Base-by-base conservation (phyloP, 1,140 invertebrate species). In the Parapsyche elsis region DNA sequence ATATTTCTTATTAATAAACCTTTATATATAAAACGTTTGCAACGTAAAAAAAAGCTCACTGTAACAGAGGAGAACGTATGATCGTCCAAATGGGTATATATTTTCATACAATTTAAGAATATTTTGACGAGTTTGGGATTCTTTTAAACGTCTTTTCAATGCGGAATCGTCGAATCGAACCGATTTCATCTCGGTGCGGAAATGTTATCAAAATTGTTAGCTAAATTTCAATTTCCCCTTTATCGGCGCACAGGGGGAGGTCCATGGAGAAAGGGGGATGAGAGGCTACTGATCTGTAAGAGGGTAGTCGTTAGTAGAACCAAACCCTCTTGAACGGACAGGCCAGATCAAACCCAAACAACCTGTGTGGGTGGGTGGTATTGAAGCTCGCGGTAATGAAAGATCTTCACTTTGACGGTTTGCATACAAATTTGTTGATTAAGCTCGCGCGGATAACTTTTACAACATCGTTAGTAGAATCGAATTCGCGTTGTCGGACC, bases 351-450 rank as follows among this genome's bases (percentile, higher is more conserved):
- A n/a, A 44, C 70, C 21, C 70, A 14, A 26, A 26, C 61, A 67
- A 67, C 14, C 61, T 67, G 23, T 71, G 12, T 38, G 30, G 30
- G 7, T 38, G 64, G 64, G 64, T 67, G 64, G 64, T 67, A 67
- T 67, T 26, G 23, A 67, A 67, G 12, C 64, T 5, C 30, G 30
- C 7, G 30, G 64, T 26, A 67, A 67, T 67, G 64, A 67, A 44
- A 71, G 26, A 38, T 71, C 21, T 67, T 67, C 70, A 26, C 19
- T 44, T 44, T 19, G 26, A 71, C 70, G 26, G 73, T 75, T 75
- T 75, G 73, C 73, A 75, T 75, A 49, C 49, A 49, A 75, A 75
- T 57, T 49, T n/a, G 24, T 30, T 26, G 44, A 75, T 75, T 75
- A 57, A 9, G 21, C 5, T 24, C 49, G 73, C 14, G 16, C 12